Percentiles rank a stretch among this genome's conserved stretches.
phyloP scores from a whole-genome alignment of 35 echinoderm and acorn worm genomes.

The Apostichopus parvimensis region DNA sequence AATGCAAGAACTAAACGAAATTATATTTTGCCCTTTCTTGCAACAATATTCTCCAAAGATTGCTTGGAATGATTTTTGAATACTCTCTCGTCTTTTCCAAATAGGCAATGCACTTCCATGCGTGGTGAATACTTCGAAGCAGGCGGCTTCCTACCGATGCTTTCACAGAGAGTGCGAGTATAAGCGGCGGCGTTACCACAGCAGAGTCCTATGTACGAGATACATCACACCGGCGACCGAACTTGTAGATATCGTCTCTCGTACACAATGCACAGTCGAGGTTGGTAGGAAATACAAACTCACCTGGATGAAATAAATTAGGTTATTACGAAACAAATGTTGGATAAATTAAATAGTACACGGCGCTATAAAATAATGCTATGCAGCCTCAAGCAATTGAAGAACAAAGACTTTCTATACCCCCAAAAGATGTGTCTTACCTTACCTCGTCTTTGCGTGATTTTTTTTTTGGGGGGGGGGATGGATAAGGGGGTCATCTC shows the following conservation, averaged over 20 bases:
- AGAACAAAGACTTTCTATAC: too few relatives aligned
- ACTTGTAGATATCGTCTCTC: conserved; percentile 56
- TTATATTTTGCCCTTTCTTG: too few relatives aligned
- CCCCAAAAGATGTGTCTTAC: too few relatives aligned
- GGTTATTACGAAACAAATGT: too few relatives aligned
- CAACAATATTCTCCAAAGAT: too few relatives aligned
- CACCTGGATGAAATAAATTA: background rate
- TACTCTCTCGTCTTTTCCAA: conserved; percentile 43
- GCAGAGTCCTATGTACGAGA: conserved; percentile 66
- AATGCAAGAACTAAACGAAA: too few relatives aligned
- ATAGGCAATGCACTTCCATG: conserved; percentile 68
- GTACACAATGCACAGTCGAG: conserved; percentile 56
- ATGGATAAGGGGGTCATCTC: too few relatives aligned
- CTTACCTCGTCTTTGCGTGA: too few relatives aligned
- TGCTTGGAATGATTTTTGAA: background rate
- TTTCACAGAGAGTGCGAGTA: conserved; percentile 32
- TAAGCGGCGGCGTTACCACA: conserved; percentile 69
- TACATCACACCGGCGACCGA: conserved; percentile 58
- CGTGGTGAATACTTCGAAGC: conserved; percentile 63
- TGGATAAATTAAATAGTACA: too few relatives aligned
- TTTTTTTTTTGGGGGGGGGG: too few relatives aligned
- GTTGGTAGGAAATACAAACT: conserved; percentile 54
- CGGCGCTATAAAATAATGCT: too few relatives aligned
- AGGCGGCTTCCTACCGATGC: conserved; percentile 56
- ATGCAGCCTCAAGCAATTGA: too few relatives aligned